Evolutionary conservation across 2,888 invertebrate species (phyloP).

Genomic region (Machimus rusticus): DNA sequence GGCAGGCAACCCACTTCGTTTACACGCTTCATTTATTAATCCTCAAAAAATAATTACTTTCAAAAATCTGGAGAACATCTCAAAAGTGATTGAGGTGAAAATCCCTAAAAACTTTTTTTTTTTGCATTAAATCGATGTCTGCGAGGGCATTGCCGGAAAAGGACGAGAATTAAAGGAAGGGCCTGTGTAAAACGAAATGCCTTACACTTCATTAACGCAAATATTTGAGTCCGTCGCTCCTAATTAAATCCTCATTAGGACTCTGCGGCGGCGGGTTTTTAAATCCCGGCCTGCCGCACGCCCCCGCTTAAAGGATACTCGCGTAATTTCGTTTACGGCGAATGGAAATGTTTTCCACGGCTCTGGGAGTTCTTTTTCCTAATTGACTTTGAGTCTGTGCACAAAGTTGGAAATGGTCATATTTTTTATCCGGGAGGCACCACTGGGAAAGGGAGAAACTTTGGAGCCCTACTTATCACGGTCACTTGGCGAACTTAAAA

Average conservation of each 20-base stretch:
- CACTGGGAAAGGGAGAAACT: background rate
- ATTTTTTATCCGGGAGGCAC: background rate
- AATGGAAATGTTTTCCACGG: background rate
- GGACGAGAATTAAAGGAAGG: background rate
- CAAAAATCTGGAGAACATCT: background rate
- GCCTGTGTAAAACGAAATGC: background rate
- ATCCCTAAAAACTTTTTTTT: background rate
- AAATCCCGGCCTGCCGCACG: background rate
- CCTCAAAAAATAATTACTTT: background rate
- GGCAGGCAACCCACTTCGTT: background rate
- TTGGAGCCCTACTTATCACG: background rate
- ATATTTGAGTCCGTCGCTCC: background rate
- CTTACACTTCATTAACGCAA: background rate
- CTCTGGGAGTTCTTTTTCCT: background rate
- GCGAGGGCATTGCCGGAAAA: background rate
- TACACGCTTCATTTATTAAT: background rate
- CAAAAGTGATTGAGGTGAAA: background rate
- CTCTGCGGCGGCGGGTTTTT: background rate
- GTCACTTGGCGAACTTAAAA: background rate
- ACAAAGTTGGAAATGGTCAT: background rate
- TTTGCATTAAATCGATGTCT: background rate
- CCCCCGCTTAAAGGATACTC: background rate
- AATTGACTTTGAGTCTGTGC: background rate
- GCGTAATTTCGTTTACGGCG: background rate
- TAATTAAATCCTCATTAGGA: background rate